Percentiles rank a stretch among this genome's conserved stretches.
phyloP scores from a whole-genome alignment of 2,113 vertebrate genomes.

The Paradisaea rubra region DNA sequence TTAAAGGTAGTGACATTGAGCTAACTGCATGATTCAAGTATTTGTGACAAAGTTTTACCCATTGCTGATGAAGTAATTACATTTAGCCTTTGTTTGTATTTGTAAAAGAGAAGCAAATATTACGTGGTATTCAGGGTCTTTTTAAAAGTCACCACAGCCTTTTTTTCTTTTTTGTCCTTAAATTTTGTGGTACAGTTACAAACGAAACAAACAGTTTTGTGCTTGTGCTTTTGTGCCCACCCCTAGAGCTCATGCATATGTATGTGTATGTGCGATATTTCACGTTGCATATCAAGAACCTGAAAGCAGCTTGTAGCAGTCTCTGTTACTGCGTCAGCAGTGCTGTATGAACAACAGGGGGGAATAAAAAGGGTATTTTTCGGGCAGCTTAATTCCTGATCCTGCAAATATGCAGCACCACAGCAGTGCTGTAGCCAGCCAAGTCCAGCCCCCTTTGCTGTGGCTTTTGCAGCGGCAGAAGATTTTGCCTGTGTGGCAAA shows the following conservation, averaged over 20 bases:
- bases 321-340: neutral
- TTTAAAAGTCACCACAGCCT: neutral
- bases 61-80: neutral
- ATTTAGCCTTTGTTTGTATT: neutral
- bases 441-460: neutral
- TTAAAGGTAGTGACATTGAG: neutral
- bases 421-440: neutral
- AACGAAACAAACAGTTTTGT: neutral
- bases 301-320: neutral
- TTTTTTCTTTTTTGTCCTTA: neutral
- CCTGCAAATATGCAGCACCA: neutral
- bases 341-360: neutral
- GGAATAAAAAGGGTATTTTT: neutral
- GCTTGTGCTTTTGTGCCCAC: neutral
- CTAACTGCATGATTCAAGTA: neutral
- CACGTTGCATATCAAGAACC: neutral
- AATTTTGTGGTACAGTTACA: neutral
- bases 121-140: neutral
- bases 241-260: neutral
- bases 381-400: neutral
- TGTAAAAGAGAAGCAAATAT: neutral
- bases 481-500: neutral
- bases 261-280: neutral
- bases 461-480: neutral
- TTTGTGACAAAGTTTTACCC: neutral